These are phyloP conservation scores for Lontra canadensis DNA, from an alignment of 2,113 vertebrate species.

Conservation along the genomic window DNA sequence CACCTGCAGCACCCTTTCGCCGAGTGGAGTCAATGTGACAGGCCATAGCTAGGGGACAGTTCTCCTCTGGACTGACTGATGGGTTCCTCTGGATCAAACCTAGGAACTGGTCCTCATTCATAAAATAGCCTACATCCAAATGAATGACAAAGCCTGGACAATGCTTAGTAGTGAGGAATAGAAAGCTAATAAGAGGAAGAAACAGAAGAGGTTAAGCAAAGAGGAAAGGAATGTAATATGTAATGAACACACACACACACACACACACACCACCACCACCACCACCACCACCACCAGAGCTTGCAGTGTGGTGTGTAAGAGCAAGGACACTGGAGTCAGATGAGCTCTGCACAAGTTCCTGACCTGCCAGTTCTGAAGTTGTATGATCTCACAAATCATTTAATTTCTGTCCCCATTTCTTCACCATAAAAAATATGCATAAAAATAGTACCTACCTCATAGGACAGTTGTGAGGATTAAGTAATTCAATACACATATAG, in stretches of 20 bases:
- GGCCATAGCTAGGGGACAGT: not conserved
- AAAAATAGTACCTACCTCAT: not conserved
- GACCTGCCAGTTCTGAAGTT: not conserved
- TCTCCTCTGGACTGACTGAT: not conserved
- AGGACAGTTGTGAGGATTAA: not conserved
- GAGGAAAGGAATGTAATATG: not conserved
- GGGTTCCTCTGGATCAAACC: not conserved
- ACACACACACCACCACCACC: not conserved
- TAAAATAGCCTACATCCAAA: not conserved
- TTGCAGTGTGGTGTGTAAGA: not conserved
- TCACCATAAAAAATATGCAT: not conserved
- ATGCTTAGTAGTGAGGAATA: not conserved
- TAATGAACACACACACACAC: not conserved
- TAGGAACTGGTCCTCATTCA: not conserved
- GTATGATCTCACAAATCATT: not conserved
- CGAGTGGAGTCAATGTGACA: not conserved
- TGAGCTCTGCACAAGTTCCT: not conserved
- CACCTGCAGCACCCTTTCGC: not conserved
- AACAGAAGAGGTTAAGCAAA: not conserved
- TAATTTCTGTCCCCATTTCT: not conserved
- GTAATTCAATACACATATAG: not conserved
- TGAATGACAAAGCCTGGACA: not conserved
- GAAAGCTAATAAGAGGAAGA: not conserved
- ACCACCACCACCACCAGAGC: not conserved
- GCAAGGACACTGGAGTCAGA: not conserved